phyloP scores from a whole-genome alignment of 2,888 invertebrate species.

The Aspidiotus rigidus region DNA sequence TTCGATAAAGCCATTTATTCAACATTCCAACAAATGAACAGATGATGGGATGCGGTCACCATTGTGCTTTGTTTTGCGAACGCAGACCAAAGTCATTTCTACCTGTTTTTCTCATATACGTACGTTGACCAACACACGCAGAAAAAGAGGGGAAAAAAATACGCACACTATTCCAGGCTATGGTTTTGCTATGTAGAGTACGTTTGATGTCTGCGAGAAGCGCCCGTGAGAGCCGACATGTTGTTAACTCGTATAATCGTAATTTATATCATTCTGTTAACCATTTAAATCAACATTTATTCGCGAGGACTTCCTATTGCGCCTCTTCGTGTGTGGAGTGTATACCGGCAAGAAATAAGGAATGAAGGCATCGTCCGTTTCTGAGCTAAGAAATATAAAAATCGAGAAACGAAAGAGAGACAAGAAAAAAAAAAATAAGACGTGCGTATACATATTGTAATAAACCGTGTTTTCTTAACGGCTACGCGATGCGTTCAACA shows the following conservation, averaged over 20 bases:
- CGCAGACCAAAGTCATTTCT: constrained; percentile 28
- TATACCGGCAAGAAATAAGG: background rate
- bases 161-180: constrained; percentile 10
- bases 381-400: too few relatives aligned
- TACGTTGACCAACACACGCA: constrained; percentile 7
- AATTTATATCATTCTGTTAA: constrained; percentile 2
- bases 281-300: constrained; percentile 3
- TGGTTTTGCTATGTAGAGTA: background rate
- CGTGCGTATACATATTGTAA: too few relatives aligned
- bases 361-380: background rate
- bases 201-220: constrained; percentile 30
- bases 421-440: too few relatives aligned
- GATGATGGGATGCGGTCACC: constrained; percentile 33
- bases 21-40: constrained; percentile 32
- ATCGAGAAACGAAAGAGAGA: too few relatives aligned
- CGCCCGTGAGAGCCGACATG: constrained; percentile 30
- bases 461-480: too few relatives aligned
- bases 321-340: background rate
- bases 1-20: constrained; percentile 33
- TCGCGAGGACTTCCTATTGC: constrained; percentile 1
- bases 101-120: constrained; percentile 22
- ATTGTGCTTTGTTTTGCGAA: constrained; percentile 33
- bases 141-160: constrained; percentile 5
- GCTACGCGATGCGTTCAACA: too few relatives aligned
- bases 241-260: constrained; percentile 4